These are phyloP conservation scores for Pentalonia nigronervosa DNA, from an alignment of 1,140 invertebrate species.

Conservation along the genomic window DNA sequence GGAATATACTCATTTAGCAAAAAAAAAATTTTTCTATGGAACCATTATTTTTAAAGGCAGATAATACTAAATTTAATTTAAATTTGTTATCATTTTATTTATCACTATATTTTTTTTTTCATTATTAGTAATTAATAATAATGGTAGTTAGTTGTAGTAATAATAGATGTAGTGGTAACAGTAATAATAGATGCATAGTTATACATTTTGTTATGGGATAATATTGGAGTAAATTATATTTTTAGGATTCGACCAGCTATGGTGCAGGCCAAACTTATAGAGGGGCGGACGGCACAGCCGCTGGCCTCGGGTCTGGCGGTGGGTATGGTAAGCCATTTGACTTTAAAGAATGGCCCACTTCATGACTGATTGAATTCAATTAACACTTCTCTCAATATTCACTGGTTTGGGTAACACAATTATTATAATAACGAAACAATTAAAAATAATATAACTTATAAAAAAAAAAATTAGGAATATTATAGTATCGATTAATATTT, in stretches of 20 bases:
- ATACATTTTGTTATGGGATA: conserved; percentile 34
- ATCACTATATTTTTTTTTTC: neutral
- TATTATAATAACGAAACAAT: conserved; percentile 62
- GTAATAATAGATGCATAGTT: neutral
- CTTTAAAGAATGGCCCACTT: conserved; percentile 71
- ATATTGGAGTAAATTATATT: conserved; percentile 58
- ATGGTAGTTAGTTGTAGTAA: conserved; percentile 23
- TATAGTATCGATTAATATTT: conserved; percentile 56
- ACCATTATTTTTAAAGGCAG: conserved; percentile 22
- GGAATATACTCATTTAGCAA: neutral
- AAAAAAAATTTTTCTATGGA: neutral
- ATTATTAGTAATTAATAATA: neutral
- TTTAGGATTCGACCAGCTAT: conserved; percentile 64
- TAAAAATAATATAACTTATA: conserved; percentile 59
- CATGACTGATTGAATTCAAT: conserved; percentile 65
- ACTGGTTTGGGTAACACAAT: conserved; percentile 60
- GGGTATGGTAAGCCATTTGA: conserved; percentile 71
- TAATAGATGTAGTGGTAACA: neutral
- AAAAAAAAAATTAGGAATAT: conserved; percentile 56
- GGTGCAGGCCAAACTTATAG: conserved; percentile 64
- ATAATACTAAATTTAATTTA: neutral
- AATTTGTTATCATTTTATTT: conserved; percentile 31
- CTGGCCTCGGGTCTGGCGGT: conserved; percentile 68
- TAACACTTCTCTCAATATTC: conserved; percentile 59
- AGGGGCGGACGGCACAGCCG: conserved; percentile 66